Conservation (phyloP, 1,140 invertebrate species). For the Melanaphis sacchari region DNA sequence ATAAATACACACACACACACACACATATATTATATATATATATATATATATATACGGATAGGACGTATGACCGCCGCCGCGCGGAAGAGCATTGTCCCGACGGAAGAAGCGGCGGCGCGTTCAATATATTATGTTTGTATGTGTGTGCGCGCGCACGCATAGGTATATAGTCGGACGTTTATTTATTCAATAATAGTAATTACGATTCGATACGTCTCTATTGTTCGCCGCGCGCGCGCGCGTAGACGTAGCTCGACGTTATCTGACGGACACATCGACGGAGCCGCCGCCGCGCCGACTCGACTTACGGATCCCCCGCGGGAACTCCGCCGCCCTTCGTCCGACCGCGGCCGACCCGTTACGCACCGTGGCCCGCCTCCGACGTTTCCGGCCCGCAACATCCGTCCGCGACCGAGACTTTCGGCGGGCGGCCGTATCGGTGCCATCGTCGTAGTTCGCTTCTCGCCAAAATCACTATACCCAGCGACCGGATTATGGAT, state of each 20-base stretch:
- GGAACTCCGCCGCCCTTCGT: neutral
- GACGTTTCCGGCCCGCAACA: too few species aligned
- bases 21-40: neutral
- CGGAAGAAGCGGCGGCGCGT: neutral
- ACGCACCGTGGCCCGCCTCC: too few species aligned
- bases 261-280: conserved; percentile 1
- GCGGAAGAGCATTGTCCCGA: neutral
- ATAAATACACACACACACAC: too few species aligned
- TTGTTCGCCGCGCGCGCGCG: neutral
- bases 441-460: too few species aligned
- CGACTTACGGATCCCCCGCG: neutral
- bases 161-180: neutral
- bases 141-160: neutral
- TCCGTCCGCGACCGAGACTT: too few species aligned
- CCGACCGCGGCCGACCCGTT: neutral
- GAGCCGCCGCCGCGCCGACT: neutral
- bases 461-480: too few species aligned
- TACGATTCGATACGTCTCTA: conserved; percentile 11
- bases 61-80: neutral
- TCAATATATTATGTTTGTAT: neutral
- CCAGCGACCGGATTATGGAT: too few species aligned
- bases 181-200: conserved; percentile 17
- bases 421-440: neutral
- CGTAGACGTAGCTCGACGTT: neutral
- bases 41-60: too few species aligned